These are phyloP conservation scores for Pristionchus pacificus DNA, from an alignment of 1,140 invertebrate genomes.

Conservation along the genomic window DNA sequence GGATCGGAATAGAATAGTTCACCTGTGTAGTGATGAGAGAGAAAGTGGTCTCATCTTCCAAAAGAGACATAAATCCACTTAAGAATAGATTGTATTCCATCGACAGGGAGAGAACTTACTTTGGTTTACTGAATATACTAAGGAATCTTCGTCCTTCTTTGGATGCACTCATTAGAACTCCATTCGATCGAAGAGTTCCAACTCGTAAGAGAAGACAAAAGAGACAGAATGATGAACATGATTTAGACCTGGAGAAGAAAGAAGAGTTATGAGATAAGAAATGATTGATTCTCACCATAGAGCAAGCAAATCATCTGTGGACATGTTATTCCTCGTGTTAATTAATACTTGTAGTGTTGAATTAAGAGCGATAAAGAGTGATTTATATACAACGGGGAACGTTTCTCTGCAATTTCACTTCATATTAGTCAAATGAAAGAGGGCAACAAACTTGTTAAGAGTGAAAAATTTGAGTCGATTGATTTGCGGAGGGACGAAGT, in stretches of 20 bases:
- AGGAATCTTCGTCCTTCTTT: too few relatives aligned
- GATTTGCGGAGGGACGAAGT: background rate
- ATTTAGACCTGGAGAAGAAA: background rate
- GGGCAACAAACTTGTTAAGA: background rate
- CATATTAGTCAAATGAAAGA: too few relatives aligned
- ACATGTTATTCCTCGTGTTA: background rate
- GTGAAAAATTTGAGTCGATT: background rate
- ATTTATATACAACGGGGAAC: background rate
- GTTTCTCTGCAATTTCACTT: background rate
- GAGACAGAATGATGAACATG: background rate
- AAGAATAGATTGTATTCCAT: background rate
- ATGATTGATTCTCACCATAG: background rate
- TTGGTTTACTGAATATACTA: too few relatives aligned
- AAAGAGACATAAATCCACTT: too few relatives aligned
- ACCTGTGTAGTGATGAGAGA: too few relatives aligned
- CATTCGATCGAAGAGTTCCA: background rate
- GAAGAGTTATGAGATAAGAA: background rate
- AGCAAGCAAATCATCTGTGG: background rate
- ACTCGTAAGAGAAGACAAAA: background rate
- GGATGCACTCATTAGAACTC: background rate
- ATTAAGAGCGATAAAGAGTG: background rate
- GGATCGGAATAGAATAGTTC: too few relatives aligned
- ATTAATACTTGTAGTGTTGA: too few relatives aligned
- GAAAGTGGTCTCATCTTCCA: too few relatives aligned
- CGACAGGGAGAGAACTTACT: background rate